Conservation (phyloP, 1,140 invertebrate species). For the Lamellibrachia luymesi region DNA sequence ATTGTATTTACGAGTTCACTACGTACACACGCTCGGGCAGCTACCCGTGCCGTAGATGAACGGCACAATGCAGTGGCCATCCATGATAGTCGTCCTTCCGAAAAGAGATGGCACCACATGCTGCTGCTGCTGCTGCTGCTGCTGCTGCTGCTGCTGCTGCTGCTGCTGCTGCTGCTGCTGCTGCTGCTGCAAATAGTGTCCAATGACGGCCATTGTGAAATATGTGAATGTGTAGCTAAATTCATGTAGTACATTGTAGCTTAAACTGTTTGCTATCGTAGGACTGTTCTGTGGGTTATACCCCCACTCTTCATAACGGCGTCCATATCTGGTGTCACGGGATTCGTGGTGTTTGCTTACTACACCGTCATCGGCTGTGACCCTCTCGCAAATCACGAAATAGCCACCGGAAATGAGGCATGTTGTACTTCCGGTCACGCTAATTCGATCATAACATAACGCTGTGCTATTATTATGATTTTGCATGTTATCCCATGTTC, state of each 20-base stretch:
- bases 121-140: no score
- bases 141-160: no score
- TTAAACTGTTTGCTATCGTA: not conserved
- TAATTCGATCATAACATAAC: not conserved
- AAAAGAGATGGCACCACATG: no score
- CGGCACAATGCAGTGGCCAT: no score
- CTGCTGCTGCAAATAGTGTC: not conserved
- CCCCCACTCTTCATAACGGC: not conserved
- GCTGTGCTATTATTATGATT: not conserved
- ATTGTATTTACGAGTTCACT: no score
- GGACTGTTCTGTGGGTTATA: conserved; percentile 14
- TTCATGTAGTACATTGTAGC: not conserved
- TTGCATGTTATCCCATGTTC: not conserved
- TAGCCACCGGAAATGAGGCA: conserved; percentile 10
- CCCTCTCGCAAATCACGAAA: conserved; percentile 17
- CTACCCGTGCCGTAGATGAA: no score
- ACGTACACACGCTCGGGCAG: no score
- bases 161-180: no score
- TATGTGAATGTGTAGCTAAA: not conserved
- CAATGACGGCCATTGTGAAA: not conserved
- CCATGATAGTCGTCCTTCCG: no score
- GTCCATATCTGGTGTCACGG: not conserved
- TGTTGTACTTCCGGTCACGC: not conserved
- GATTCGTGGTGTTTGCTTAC: conserved; percentile 21
- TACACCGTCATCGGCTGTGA: conserved; percentile 14